These are phyloP conservation scores for Clivina fossor DNA, from an alignment of 2,888 invertebrate species.

Conservation along the genomic window DNA sequence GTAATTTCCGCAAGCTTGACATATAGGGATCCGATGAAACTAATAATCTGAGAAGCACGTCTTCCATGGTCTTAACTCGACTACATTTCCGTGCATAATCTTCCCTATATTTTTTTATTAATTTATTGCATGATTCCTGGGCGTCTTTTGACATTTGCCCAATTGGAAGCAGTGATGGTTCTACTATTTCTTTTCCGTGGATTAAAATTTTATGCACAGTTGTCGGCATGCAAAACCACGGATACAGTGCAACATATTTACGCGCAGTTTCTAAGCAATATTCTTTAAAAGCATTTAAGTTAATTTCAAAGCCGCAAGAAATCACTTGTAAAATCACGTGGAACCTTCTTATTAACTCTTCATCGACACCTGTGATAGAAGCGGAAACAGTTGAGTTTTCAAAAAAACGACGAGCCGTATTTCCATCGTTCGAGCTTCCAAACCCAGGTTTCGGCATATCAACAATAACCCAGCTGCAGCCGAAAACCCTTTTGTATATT, in stretches of 20 bases:
- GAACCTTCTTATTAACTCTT: slow-evolving; percentile 41
- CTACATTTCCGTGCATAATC: slow-evolving; percentile 40
- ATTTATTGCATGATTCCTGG: slow-evolving; percentile 43
- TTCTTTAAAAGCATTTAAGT: slow-evolving; percentile 39
- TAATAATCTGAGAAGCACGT: slow-evolving; percentile 39
- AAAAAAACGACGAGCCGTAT: slow-evolving; percentile 42
- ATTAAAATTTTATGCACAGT: too few relatives aligned
- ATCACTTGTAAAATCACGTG: slow-evolving; percentile 40
- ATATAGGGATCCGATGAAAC: slow-evolving; percentile 41
- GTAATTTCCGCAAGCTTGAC: slow-evolving; percentile 35
- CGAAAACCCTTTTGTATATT: slow-evolving; percentile 36
- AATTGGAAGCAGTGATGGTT: slow-evolving; percentile 41
- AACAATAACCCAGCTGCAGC: slow-evolving; percentile 35
- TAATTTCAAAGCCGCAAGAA: slow-evolving; percentile 40
- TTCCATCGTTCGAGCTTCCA: too few relatives aligned
- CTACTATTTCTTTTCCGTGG: too few relatives aligned
- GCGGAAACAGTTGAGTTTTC: slow-evolving; percentile 38
- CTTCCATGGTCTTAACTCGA: slow-evolving; percentile 38
- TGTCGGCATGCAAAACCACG: slow-evolving; percentile 44
- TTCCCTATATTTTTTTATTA: slow-evolving; percentile 36
- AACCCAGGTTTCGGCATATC: slow-evolving; percentile 41
- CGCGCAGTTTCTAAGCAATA: too few relatives aligned
- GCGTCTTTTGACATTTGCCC: slow-evolving; percentile 45
- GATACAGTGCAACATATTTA: slow-evolving; percentile 39
- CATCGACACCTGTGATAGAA: slow-evolving; percentile 43